Conservation (phyloP, 2,113 vertebrate genomes). For the Muntiacus reevesi region DNA sequence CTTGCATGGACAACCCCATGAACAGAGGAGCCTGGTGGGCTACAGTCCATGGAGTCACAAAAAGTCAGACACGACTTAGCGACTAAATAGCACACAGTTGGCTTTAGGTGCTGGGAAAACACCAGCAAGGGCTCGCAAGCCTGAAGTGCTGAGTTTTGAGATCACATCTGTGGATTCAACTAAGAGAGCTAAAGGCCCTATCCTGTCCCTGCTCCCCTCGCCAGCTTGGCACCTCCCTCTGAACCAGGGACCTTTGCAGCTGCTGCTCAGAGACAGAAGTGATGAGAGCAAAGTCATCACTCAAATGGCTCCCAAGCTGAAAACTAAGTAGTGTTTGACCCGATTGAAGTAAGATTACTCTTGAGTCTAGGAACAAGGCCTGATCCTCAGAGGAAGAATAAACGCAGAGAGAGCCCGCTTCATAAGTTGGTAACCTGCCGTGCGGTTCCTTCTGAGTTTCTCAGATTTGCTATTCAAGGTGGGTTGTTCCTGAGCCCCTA, state of each 20-base stretch:
- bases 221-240: not conserved
- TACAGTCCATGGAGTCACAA: not conserved
- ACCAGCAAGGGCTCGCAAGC: not conserved
- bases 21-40: not conserved
- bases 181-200: not conserved
- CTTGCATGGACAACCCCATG: not conserved
- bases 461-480: not conserved
- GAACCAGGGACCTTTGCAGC: not conserved
- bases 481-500: not conserved
- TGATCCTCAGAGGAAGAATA: not conserved
- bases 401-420: not conserved
- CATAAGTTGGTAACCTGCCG: not conserved
- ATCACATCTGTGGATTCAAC: not conserved
- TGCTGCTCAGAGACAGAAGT: not conserved
- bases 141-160: not conserved
- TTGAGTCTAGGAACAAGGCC: not conserved
- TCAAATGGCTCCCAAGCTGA: not conserved
- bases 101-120: not conserved
- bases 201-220: not conserved
- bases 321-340: not conserved
- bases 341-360: not conserved
- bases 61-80: not conserved
- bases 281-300: not conserved
- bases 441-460: not conserved
- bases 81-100: not conserved